A percentile compares a stretch with the other conserved stretches of the same genome.
These are phyloP conservation scores for Melanerpes aurifrons DNA, from an alignment of 2,113 vertebrate species.

Conservation along the genomic window DNA sequence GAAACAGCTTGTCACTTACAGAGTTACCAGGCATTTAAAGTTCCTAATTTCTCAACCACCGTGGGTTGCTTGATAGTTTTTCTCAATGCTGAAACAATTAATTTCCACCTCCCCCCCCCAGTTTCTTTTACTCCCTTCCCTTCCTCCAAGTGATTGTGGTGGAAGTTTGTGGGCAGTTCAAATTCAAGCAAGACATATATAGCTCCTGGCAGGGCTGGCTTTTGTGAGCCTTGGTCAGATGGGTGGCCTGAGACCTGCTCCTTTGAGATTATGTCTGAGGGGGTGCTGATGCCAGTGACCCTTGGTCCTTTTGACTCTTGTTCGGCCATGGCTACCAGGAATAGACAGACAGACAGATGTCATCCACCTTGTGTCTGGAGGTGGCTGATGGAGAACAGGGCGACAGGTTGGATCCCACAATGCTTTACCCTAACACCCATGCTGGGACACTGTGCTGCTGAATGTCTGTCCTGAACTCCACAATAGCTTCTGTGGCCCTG, in stretches of 20 bases:
- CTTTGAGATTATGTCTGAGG: background rate
- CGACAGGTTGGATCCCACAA: fast-evolving
- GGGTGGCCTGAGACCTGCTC: background rate
- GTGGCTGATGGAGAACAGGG: background rate
- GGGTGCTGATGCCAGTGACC: background rate
- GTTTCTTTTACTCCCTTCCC: background rate
- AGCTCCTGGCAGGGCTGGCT: background rate
- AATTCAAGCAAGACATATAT: background rate
- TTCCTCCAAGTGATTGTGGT: constrained; percentile 4
- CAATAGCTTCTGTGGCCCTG: background rate
- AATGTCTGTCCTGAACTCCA: background rate
- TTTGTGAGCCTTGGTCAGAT: background rate
- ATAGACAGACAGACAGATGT: background rate
- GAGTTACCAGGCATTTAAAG: background rate
- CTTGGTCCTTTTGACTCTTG: background rate
- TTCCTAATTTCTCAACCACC: background rate
- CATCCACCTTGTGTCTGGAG: background rate
- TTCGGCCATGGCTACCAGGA: background rate
- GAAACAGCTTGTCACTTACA: background rate
- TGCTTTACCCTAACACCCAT: background rate
- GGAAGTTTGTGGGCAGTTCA: background rate
- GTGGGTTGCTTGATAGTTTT: background rate
- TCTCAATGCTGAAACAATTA: background rate
- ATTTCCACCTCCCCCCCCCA: background rate
- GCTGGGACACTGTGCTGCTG: background rate